Percentiles rank a stretch among this genome's conserved stretches.
Evolutionary conservation across 2,888 invertebrate species (phyloP).

Genomic region (Caenorhabditis japonica): DNA sequence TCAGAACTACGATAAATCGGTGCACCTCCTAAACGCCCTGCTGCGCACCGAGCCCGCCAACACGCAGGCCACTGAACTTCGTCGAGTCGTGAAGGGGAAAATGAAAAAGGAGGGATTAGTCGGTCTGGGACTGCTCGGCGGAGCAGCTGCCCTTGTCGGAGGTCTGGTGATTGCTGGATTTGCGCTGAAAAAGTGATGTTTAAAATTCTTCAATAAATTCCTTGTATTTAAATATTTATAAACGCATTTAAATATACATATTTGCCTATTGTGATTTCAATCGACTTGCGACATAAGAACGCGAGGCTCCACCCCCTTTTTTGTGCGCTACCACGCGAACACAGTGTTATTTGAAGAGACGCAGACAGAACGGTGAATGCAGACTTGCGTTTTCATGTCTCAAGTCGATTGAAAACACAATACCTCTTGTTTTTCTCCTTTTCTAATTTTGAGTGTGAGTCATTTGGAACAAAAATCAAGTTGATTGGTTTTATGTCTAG

Average conservation of each 20-base stretch:
- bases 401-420: too few relatives aligned
- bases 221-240: too few relatives aligned
- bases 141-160: conserved; percentile 24
- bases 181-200: conserved; percentile 15
- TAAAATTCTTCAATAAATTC: too few relatives aligned
- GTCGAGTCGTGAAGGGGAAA: conserved; percentile 21
- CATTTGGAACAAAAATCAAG: conserved; percentile 13
- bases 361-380: too few relatives aligned
- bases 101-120: conserved; percentile 37
- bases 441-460: not conserved
- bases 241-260: too few relatives aligned
- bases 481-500: conserved; percentile 15
- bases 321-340: too few relatives aligned
- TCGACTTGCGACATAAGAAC: too few relatives aligned
- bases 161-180: conserved; percentile 32
- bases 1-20: conserved; percentile 43
- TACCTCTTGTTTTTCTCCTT: conserved; percentile 18
- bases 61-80: conserved; percentile 26
- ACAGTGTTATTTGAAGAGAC: too few relatives aligned
- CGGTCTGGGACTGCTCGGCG: conserved; percentile 31
- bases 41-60: conserved; percentile 31
- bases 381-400: too few relatives aligned
- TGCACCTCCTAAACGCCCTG: conserved; percentile 19
- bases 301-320: too few relatives aligned
- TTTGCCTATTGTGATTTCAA: too few relatives aligned